Base-by-base conservation (phyloP, 2,797 vertebrate genomes). In the Cuniculus paca region DNA sequence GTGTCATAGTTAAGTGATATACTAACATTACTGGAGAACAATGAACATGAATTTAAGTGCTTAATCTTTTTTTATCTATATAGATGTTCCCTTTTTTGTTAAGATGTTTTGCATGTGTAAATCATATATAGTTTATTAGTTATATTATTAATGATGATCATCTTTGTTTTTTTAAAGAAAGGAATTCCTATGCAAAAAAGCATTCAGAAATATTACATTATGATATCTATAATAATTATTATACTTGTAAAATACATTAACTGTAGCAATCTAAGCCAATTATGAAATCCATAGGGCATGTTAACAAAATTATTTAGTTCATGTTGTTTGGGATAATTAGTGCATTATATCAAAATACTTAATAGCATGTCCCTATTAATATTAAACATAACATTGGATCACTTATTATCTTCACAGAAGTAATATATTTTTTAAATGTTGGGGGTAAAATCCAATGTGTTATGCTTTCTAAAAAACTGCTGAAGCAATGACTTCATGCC, bases 1-100 rank as follows among this genome's bases (percentile, higher is more conserved):
- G 20, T 74, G 5, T 77, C 31, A 65, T 70, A 28, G 75, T 36
- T 50, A 92, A 81, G 45, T 91, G 45, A 93, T 26, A 74, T 42
- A 63, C n/a, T 36, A 72, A 61, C 6, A 86, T 61, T 88, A 77
- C 17, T n/a, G 13, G 16, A 70, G 16, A 28, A 61, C 17, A 36
- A 80, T n/a, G 85, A 78, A 28, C 3, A 11, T 75, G 48, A 81
- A 68, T 75, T 3, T 19, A 94, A 90, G 20, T 65, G 5, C 3
- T 80, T 96, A 63, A 34, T 80, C 2, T 54, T 68, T 72, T 77
- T 82, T 39, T 84, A 24, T 65, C 2, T 56, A 28, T 39, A 50
- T 42, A 5, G 65, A 65, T 45, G 11, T 56, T 11, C 7, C 19
- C 45, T 61, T 63, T 36, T 90, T 86, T 19, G 58, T 52, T 60